Evolutionary conservation across 2,888 invertebrate genomes (phyloP).

Genomic region (Diarsia brunnea): DNA sequence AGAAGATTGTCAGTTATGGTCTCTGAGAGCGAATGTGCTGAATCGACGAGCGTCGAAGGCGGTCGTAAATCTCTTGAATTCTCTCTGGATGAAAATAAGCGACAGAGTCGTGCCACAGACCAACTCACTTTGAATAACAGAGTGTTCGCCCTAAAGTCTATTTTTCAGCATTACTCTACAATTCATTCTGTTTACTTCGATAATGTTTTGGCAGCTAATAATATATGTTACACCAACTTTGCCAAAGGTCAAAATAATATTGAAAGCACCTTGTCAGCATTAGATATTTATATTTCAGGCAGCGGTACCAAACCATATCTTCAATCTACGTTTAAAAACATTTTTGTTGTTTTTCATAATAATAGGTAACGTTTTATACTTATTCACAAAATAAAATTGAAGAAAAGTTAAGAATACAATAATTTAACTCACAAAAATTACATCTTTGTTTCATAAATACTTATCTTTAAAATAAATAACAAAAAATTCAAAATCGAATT

Average conservation of each 20-base stretch:
- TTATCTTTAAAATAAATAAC: background rate
- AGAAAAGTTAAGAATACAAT: background rate
- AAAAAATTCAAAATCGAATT: conserved; percentile 47
- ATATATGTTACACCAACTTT: conserved; percentile 35
- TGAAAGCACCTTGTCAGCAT: conserved; percentile 9
- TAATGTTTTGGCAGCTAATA: conserved; percentile 25
- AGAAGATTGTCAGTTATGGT: conserved; percentile 86
- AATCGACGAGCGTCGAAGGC: conserved; percentile 84
- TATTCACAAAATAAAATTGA: background rate
- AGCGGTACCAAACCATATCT: background rate
- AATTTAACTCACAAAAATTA: background rate
- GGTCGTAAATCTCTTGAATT: conserved; percentile 87
- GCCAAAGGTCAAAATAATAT: conserved; percentile 24
- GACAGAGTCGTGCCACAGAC: conserved; percentile 73
- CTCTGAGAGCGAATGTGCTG: conserved; percentile 85
- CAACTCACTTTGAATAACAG: conserved; percentile 56
- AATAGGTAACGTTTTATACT: background rate
- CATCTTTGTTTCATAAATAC: background rate
- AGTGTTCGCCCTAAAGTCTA: conserved; percentile 47
- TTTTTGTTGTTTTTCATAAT: background rate
- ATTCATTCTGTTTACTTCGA: conserved; percentile 18
- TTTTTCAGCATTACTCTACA: conserved; percentile 9
- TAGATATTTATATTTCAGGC: conserved; percentile 1
- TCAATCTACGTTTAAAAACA: conserved; percentile 1
- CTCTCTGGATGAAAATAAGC: conserved; percentile 86